Base-by-base conservation (phyloP, 1,140 invertebrate species). In the Holotrichia oblita region DNA sequence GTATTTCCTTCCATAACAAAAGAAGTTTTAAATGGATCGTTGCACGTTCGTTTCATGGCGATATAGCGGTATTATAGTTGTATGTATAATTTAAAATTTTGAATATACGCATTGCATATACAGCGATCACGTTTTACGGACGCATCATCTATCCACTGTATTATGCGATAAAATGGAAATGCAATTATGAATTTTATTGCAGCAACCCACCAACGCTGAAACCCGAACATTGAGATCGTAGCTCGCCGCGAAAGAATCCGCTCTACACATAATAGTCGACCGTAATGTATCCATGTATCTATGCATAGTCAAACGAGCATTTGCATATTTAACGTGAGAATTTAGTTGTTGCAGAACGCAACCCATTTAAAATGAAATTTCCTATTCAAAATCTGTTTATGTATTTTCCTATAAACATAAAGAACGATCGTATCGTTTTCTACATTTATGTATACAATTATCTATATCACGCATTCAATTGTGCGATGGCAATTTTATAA, bases 141-240 rank as follows among this genome's bases (percentile, higher is more conserved):
- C 48, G 2, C 48, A 17, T 17, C 48, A 55, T 55, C 48, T n/a
- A 55, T 55, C 48, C 48, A 17, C 17, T 55, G 14, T 17, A 55
- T 55, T 55, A 55, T 55, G 48, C 48, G 48, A 55, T 55, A 55
- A 69, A 69, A 69, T 69, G 61, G 61, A 69, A 69, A 69, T 69
- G 61, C 61, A 69, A 69, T 69, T 69, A 69, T 69, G 22, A 69
- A 69, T 69, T 69, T 69, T 69, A 69, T 69, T 27, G 61, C 20
- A 14, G 22, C 22, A 22, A 34, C 27, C 27, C 1, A 4, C 4
- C 20, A 20, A 27, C 20, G 27, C 20, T 55, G 14, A 20, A 69
- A 20, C 9, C 8, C 22, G 61, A 69, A 10, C 17, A 64, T 48
- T 17, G 44, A n/a, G 17, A 69, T 69, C 20, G 12, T 7, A 69